These are phyloP conservation scores for Sebastes iracundus DNA, from an alignment of 2,797 vertebrate genomes.

Conservation along the genomic window DNA sequence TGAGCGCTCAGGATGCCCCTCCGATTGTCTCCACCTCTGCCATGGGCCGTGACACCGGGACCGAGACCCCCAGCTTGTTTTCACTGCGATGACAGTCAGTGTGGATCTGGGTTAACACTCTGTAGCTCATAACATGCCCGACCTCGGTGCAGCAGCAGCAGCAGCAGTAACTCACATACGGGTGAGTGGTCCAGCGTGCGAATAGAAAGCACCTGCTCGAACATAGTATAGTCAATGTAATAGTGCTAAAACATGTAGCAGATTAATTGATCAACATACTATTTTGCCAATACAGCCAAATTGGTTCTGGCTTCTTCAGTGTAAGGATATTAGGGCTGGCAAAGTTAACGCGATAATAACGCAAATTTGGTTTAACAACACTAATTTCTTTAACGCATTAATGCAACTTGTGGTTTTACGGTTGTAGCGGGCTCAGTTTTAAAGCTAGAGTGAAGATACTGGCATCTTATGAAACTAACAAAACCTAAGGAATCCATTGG, in stretches of 20 bases:
- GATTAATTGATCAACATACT: background rate
- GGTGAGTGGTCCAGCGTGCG: conserved; percentile 13
- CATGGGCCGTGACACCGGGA: conserved; percentile 42
- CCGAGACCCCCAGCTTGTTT: conserved; percentile 62
- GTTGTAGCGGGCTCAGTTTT: too few relatives aligned
- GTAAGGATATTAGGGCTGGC: background rate
- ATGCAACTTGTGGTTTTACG: too few relatives aligned
- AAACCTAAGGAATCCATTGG: too few relatives aligned
- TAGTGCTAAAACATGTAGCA: background rate
- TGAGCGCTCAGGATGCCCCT: conserved; percentile 39
- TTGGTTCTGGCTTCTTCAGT: background rate
- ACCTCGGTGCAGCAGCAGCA: conserved; percentile 37
- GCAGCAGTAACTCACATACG: conserved; percentile 46
- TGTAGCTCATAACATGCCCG: conserved; percentile 55
- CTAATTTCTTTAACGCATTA: too few relatives aligned
- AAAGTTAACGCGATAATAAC: too few relatives aligned
- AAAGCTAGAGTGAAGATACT: too few relatives aligned
- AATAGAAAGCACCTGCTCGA: background rate
- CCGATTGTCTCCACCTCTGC: conserved; percentile 46
- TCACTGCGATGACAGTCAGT: conserved; percentile 61
- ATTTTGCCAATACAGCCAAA: background rate
- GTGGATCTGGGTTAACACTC: conserved; percentile 65
- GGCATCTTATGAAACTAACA: too few relatives aligned
- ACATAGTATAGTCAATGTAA: background rate
- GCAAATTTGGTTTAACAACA: too few relatives aligned